A percentile compares a stretch with the other conserved stretches of the same genome.
phyloP scores from a whole-genome alignment of 2,113 vertebrate genomes.

The Menura novaehollandiae region DNA sequence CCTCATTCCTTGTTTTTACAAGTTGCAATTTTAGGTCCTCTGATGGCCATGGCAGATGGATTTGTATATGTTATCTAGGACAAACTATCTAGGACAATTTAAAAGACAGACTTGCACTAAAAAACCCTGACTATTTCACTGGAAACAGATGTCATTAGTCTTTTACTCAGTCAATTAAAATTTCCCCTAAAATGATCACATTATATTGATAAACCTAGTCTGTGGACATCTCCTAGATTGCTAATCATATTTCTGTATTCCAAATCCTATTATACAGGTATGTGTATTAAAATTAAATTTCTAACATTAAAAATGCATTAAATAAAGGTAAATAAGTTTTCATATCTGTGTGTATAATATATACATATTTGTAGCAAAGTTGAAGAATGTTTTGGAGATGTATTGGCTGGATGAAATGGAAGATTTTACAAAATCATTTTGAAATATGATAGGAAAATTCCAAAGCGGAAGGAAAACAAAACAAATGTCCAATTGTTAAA shows the following conservation, averaged over 20 bases:
- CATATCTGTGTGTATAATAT: not conserved
- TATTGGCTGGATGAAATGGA: not conserved
- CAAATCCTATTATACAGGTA: not conserved
- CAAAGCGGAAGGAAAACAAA: not conserved
- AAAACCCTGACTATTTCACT: not conserved
- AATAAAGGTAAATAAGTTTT: not conserved
- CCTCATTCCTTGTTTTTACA: not conserved
- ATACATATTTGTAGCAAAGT: not conserved
- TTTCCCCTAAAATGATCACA: not conserved
- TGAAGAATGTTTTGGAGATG: not conserved
- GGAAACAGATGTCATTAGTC: not conserved
- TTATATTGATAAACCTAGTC: not conserved
- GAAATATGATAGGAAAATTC: not conserved
- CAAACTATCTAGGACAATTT: slow-evolving; percentile 11
- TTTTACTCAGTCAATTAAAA: not conserved
- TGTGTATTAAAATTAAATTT: not conserved
- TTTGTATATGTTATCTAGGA: not conserved
- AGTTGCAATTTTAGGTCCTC: not conserved
- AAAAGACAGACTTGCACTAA: not conserved
- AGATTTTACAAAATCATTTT: not conserved
- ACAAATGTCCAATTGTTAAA: not conserved
- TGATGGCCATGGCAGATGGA: not conserved
- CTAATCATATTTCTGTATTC: not conserved
- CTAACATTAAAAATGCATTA: not conserved
- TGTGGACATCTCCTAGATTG: not conserved